Conservation (phyloP, 2,797 vertebrate genomes). For the Galago senegalensis region DNA sequence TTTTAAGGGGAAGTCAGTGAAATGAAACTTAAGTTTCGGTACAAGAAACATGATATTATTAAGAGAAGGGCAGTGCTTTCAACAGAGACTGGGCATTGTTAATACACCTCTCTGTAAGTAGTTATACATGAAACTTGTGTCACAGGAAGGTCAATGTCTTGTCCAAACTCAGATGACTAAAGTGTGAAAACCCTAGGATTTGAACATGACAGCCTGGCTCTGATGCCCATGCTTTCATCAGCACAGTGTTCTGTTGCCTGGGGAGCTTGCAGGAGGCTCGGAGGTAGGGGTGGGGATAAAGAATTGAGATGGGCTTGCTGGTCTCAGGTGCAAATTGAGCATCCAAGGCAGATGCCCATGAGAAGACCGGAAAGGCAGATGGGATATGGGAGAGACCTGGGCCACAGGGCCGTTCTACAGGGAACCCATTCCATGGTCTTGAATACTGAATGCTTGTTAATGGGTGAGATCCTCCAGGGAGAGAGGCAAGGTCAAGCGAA, state of each 20-base stretch:
- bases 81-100: accelerated
- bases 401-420: accelerated
- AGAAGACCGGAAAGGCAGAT: not conserved
- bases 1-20: too few relatives aligned
- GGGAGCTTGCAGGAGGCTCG: not conserved
- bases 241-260: accelerated
- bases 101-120: not conserved
- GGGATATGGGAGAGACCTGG: accelerated
- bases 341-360: accelerated
- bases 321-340: not conserved
- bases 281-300: too few relatives aligned
- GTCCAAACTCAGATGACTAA: not conserved
- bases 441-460: not conserved
- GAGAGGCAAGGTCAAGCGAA: not conserved
- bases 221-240: accelerated
- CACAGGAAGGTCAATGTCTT: not conserved
- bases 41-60: accelerated
- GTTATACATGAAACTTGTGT: accelerated
- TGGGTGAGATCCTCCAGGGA: not conserved
- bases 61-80: not conserved
- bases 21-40: not conserved
- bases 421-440: too few relatives aligned
- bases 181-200: accelerated
- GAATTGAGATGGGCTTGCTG: not conserved
- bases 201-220: accelerated